Evolutionary conservation across 2,888 invertebrate species (phyloP), one percentile per base, ranked within the genome.

Genomic region (Eristalis pertinax): DNA sequence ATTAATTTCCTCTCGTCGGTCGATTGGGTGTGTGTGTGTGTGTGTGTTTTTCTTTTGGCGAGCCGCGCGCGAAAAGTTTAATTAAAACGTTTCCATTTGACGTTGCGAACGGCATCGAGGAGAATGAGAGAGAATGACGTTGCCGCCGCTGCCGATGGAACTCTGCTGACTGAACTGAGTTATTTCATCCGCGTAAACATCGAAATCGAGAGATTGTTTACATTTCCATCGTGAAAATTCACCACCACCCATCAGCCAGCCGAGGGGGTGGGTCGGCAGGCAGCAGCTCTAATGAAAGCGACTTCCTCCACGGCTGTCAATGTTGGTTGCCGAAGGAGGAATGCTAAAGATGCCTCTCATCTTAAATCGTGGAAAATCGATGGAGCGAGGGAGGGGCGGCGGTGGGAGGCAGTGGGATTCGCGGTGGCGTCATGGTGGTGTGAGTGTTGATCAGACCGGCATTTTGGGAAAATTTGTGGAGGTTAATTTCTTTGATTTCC

Each of bases 171-270:
- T 77, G n/a, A n/a, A 63, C 70, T 78, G 69, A 86, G 50, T 77
- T 86, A 78, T 82, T 86, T 81, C 81, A 82, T 82, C 69, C 82
- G 82, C 69, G 74, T 78, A 86, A 82, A 82, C 82, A 86, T 78
- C 60, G 70, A 24, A 70, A 82, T 86, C 73, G 85, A 78, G 78
- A 77, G 85, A 82, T 82, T 86, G 85, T 86, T 86, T 86, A 86
- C 85, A 86, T 74, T 86, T 82, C 84, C 76, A 85, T 86, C 70
- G 58, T 50, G 50, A 50, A 50, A 50, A 50, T 19, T 50, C 50
- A 19, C 19, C 19, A 19, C 43, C 43, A 5, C n/a, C 2, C n/a
- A 2, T n/a, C 2, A 2, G 29, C 29, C 35, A 8, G 35, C 38
- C 13, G 38, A 38, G 38, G 38, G 38, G 35, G 2, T 38, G 8